phyloP scores from a whole-genome alignment of 2,113 vertebrate species.

The Murina feae region DNA sequence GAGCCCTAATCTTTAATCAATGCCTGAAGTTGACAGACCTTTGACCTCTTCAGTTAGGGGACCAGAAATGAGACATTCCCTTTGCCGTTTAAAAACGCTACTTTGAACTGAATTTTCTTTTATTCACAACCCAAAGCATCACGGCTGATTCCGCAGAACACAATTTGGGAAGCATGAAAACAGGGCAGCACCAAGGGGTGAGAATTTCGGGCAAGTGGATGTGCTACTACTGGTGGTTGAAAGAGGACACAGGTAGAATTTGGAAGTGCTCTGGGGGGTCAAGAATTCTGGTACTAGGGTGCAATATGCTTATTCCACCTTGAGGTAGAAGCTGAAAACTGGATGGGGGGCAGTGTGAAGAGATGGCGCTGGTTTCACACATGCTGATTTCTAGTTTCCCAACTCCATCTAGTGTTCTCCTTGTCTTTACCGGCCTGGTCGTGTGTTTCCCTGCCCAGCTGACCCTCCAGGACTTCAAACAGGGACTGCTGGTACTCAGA shows the following conservation, averaged over 20 bases:
- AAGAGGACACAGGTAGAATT: background rate
- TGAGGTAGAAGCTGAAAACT: background rate
- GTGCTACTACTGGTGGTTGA: background rate
- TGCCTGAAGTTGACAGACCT: background rate
- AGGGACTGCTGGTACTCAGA: background rate
- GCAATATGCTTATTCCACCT: background rate
- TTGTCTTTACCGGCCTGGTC: background rate
- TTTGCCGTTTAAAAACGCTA: background rate
- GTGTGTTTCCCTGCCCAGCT: background rate
- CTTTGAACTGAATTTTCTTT: constrained; percentile 30
- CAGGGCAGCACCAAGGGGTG: background rate
- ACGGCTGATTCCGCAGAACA: background rate
- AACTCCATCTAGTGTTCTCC: background rate
- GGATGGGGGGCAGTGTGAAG: background rate
- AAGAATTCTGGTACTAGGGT: background rate
- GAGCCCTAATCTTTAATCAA: background rate
- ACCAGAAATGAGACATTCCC: background rate
- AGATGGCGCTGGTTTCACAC: background rate
- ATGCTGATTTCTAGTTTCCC: background rate
- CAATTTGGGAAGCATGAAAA: background rate
- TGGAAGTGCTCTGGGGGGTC: background rate
- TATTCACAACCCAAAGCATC: background rate
- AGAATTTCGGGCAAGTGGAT: background rate
- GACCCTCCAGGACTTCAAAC: background rate
- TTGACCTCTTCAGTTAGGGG: background rate